phyloP scores from a whole-genome alignment of 2,113 vertebrate species.

The Hydropotes inermis region DNA sequence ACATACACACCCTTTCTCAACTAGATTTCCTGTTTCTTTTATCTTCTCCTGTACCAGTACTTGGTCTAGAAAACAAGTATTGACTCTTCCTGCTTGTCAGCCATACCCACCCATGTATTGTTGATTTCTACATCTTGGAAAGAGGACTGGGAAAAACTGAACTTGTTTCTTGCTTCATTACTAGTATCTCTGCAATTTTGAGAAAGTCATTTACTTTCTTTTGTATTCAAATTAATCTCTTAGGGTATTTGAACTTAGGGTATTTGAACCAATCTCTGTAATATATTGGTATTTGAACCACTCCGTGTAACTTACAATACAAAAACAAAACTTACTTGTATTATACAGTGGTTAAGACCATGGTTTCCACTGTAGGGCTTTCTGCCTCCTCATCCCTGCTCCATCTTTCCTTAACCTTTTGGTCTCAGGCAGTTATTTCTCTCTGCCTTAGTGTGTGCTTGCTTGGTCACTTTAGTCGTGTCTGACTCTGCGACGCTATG shows the following conservation, averaged over 20 bases:
- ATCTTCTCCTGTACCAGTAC: not conserved
- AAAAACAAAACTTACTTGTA: not conserved
- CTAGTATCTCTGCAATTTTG: constrained; percentile 7
- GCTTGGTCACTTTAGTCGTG: not conserved
- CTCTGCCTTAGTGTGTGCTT: not conserved
- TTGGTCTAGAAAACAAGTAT: not conserved
- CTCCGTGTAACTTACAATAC: not conserved
- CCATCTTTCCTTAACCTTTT: not conserved
- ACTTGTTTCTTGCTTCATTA: not conserved
- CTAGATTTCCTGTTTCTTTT: constrained; percentile 5
- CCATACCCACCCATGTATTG: not conserved
- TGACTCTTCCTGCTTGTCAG: not conserved
- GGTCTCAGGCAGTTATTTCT: not conserved
- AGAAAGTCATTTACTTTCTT: constrained; percentile 12
- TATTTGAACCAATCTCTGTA: not conserved
- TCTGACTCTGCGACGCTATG: not conserved
- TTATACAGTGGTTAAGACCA: not conserved
- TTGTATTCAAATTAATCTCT: not conserved
- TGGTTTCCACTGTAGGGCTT: not conserved
- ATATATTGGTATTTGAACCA: not conserved
- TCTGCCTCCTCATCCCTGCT: not conserved
- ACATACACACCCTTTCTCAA: not conserved
- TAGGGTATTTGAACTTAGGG: not conserved
- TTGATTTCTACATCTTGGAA: not conserved
- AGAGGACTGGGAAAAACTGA: not conserved